phyloP scores from a whole-genome alignment of 2,113 vertebrate genomes.

The Sebastes fasciatus region DNA sequence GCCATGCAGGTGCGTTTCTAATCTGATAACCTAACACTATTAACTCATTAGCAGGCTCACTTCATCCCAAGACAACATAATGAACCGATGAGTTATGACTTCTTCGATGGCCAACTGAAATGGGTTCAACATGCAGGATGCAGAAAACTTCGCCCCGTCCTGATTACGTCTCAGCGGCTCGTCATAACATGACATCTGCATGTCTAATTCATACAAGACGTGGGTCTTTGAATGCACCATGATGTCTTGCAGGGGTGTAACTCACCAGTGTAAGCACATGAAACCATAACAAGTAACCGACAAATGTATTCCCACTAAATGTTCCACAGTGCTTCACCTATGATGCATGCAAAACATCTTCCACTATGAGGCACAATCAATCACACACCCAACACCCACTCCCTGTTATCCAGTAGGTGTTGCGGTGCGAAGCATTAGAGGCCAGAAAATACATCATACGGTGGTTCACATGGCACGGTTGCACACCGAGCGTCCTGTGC shows the following conservation, averaged over 20 bases:
- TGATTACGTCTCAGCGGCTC: no score
- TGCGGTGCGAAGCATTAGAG: slow-evolving; percentile 8
- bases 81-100: slow-evolving; percentile 24
- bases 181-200: background rate
- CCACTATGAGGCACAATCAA: slow-evolving; percentile 29
- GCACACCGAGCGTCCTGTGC: slow-evolving; percentile 9
- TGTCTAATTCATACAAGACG: background rate
- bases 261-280: background rate
- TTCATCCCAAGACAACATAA: slow-evolving; percentile 38
- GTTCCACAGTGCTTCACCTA: slow-evolving; percentile 19
- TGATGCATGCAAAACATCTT: slow-evolving; percentile 29
- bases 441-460: slow-evolving; percentile 48
- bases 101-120: background rate
- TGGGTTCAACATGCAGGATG: background rate
- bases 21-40: slow-evolving; percentile 40
- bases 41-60: slow-evolving; percentile 41
- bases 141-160: no score
- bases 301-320: slow-evolving; percentile 17
- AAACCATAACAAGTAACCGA: background rate
- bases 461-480: slow-evolving; percentile 15
- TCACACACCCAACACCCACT: slow-evolving; percentile 44
- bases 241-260: background rate
- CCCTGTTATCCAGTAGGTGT: slow-evolving; percentile 25
- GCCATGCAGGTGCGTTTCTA: slow-evolving; percentile 3
- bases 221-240: background rate